Base-by-base conservation (phyloP, 1,140 invertebrate genomes). In the Zaprionus davidi region DNA sequence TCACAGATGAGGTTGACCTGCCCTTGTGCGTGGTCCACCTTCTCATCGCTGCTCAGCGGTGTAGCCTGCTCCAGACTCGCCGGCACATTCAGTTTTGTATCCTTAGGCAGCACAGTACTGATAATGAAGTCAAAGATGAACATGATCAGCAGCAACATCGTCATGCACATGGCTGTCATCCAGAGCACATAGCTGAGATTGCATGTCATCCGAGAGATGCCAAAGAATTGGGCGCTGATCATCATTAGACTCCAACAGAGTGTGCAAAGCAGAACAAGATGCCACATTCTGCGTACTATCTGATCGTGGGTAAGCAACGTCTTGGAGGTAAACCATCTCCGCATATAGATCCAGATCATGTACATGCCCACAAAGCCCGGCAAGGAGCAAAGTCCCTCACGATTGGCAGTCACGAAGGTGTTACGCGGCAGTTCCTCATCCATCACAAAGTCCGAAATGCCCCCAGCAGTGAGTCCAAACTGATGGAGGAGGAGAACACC, bases 321-420 rank as follows among this genome's bases (percentile, higher is more conserved):
- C 11, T 55, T 65, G 28, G 69, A 51, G 2, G 81, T 34, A 51
- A 88, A 20, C 84, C 84, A 90, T 2, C 71, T 67, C 12, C 44
- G 79, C 68, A 97, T 82, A 73, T 95, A 94, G 13, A 96, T 94
- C 51, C 95, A 95, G 79, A 95, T 93, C 55, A 98, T 94, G 91
- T 98, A 99, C 3, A 99, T 88, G 4, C 95, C 94, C 17, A 98
- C 93, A 92, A 98, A 99, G 3, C 98, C 98, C 0, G 96, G 93
- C 44, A 95, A 93, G 2, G 98, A 98, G 26, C 95, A 94, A 36
- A 99, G 93, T 0, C 98, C 98, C 94, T 99, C 98, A 75, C 97
- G 95, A 93, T 99, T 99, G 0, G 97, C 96, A 74, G 95, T 93
- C 2, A 99, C 62, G 55, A 98, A 94, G 76, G 94, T 95, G 44